phyloP scores from a whole-genome alignment of 2,113 vertebrate genomes.

The Syrmaticus mikado region DNA sequence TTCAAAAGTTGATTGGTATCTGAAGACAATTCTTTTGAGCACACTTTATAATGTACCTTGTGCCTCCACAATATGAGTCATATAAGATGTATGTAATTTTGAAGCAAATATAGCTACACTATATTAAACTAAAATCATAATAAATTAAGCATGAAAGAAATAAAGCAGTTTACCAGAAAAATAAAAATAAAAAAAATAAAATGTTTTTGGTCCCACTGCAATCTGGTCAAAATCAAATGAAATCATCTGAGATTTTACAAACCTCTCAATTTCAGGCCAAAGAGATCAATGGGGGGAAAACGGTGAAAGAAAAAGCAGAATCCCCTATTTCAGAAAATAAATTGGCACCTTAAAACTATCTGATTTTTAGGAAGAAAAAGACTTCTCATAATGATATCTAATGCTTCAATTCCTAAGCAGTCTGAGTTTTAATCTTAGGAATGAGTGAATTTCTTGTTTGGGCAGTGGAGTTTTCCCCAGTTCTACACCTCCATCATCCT shows the following conservation, averaged over 20 bases:
- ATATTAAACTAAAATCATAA: not conserved
- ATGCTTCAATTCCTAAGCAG: not conserved
- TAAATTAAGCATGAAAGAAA: not conserved
- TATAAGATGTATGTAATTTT: not conserved
- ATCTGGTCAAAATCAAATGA: not conserved
- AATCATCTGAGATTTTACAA: not conserved
- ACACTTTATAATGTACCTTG: not conserved
- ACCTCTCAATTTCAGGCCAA: not conserved
- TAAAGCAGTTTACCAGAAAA: not conserved
- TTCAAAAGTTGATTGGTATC: not conserved
- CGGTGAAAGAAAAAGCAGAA: not conserved
- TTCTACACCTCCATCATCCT: not conserved
- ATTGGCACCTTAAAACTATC: not conserved
- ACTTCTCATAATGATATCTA: not conserved
- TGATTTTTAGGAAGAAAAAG: not conserved
- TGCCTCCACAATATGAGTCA: not conserved
- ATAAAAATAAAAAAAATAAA: not conserved
- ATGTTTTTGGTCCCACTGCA: not conserved
- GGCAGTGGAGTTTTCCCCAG: not conserved
- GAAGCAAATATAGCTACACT: not conserved
- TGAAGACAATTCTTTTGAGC: not conserved
- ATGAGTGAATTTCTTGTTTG: not conserved
- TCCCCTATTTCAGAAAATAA: not conserved
- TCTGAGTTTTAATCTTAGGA: not conserved
- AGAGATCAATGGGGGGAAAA: not conserved